Evolutionary conservation across 2,888 invertebrate genomes (phyloP), one percentile per base, ranked within the genome.

Genomic region (Hirtodrosophila duncani): DNA sequence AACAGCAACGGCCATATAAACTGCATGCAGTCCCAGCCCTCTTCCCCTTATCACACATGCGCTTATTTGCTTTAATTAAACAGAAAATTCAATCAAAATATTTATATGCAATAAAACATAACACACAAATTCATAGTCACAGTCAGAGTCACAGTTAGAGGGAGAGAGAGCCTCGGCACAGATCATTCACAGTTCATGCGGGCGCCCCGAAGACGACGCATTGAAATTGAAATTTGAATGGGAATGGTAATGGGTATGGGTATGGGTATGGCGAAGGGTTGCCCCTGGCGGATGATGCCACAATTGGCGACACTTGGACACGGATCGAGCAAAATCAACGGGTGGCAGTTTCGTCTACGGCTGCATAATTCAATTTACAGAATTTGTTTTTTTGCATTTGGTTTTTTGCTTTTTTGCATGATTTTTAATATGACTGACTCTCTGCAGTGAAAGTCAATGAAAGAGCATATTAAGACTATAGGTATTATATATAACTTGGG

Each of bases 71-170:
- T 75, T 75, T 81, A 75, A 75, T 75, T 75, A 75, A 75, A 70
- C 79, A 78, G 78, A 64, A 75, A 75, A 75, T 75, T 75, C 81
- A 75, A 75, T 75, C 81, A 75, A 81, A 75, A 75, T 75, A 75
- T 75, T 81, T 75, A 64, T 67, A 72, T 78, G 70, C 18, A 58
- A 37, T 21, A 51, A 44, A 27, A 70, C 7, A 69, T 56, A 58
- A 63, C 56, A 62, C 51, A 53, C 42, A 45, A 42, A 51, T 41
- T 31, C 44, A 48, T 38, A 34, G 43, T 33, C 48, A 20, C 18
- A 42, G 14, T 13, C 30, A 38, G 16, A 20, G 26, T 8, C 33
- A n/a, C 14, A 26, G 14, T 13, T 14, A 16, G 27, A 30, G 1
- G 23, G 13, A 29, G 37, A 37, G 38, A 44, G 24, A 37, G 33